Percentiles rank a stretch among this genome's conserved stretches.
These are phyloP conservation scores for Neomorphus geoffroyi DNA, from an alignment of 2,797 vertebrate species.

Conservation along the genomic window DNA sequence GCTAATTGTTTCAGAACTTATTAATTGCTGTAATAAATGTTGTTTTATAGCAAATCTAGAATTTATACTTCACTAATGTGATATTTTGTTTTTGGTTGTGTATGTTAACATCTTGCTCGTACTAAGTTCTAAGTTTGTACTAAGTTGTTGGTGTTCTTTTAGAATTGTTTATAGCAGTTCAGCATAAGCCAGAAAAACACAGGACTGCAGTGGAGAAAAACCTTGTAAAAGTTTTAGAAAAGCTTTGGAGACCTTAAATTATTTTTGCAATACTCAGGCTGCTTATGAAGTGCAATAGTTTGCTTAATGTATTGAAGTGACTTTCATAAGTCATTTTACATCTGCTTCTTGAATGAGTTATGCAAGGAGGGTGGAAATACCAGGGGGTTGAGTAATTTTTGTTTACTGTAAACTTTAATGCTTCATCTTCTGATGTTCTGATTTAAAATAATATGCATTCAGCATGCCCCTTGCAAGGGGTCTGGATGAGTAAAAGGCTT, in stretches of 20 bases:
- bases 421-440: background rate
- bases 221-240: background rate
- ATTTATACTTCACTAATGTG: background rate
- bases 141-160: background rate
- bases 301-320: background rate
- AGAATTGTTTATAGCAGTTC: background rate
- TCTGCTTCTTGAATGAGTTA: background rate
- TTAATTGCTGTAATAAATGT: background rate
- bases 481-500: background rate
- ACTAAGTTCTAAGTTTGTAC: too few relatives aligned
- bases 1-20: background rate
- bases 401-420: background rate
- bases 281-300: background rate
- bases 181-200: background rate
- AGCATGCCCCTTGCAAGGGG: background rate
- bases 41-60: background rate
- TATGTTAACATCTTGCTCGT: background rate
- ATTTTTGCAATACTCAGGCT: background rate
- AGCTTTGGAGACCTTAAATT: background rate
- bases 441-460: background rate
- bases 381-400: background rate
- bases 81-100: background rate
- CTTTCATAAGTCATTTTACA: background rate
- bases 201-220: background rate
- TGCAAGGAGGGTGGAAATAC: background rate